phyloP scores from a whole-genome alignment of 2,113 vertebrate genomes.

The Osmerus mordax region DNA sequence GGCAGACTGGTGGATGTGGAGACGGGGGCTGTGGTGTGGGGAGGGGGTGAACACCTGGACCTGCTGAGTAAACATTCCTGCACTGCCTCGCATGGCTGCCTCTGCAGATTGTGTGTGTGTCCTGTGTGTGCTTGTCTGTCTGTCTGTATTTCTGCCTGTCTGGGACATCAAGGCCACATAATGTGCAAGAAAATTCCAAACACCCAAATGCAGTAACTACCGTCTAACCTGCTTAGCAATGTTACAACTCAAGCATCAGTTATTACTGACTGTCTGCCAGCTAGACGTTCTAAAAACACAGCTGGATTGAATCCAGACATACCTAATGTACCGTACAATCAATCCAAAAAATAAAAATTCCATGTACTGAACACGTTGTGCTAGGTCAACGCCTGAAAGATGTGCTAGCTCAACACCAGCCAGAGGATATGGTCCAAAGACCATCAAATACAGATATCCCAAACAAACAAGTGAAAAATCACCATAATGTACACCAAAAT shows the following conservation, averaged over 20 bases:
- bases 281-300: constrained; percentile 9
- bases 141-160: background rate
- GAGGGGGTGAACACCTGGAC: constrained; percentile 26
- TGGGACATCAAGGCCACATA: background rate
- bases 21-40: background rate
- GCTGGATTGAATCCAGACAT: constrained; percentile 14
- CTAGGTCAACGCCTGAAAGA: background rate
- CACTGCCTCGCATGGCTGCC: constrained; percentile 23
- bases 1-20: background rate
- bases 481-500: too few relatives aligned
- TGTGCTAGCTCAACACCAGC: background rate
- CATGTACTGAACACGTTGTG: constrained; percentile 6
- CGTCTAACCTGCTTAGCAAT: background rate
- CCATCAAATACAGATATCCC: too few relatives aligned
- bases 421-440: too few relatives aligned
- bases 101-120: constrained; percentile 13
- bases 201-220: too few relatives aligned
- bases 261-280: background rate
- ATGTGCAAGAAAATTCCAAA: background rate
- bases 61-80: constrained; percentile 28
- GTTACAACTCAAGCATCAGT: background rate
- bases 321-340: background rate
- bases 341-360: constrained; percentile 23
- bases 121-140: constrained; percentile 7
- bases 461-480: too few relatives aligned